Conservation (phyloP, 2,888 invertebrate species). For the Hirtodrosophila confusa region DNA sequence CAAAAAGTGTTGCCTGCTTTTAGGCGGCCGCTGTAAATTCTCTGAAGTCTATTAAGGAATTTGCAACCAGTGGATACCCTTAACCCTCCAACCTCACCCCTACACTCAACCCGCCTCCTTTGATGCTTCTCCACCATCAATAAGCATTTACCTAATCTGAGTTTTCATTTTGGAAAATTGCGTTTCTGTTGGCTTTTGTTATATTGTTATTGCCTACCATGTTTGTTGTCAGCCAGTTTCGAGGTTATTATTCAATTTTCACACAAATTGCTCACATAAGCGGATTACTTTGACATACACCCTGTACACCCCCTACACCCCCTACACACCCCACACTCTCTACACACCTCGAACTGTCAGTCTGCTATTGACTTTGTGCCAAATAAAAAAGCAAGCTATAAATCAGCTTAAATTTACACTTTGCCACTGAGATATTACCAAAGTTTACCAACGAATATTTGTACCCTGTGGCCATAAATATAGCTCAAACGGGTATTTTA, state of each 20-base stretch:
- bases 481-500: no score
- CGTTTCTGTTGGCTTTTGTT: constrained; percentile 34
- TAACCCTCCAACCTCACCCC: no score
- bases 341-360: neutral
- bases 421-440: constrained; percentile 18
- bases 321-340: neutral
- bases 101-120: no score
- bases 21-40: constrained; percentile 30
- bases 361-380: constrained; percentile 18
- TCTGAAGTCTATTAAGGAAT: constrained; percentile 5
- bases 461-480: no score
- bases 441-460: no score
- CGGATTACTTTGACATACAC: constrained; percentile 58
- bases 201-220: constrained; percentile 3
- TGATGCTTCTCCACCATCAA: constrained; percentile 24
- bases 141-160: constrained; percentile 50
- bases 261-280: constrained; percentile 65
- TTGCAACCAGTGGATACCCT: constrained; percentile 1
- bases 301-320: constrained; percentile 5
- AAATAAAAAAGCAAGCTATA: constrained; percentile 49
- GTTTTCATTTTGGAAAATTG: constrained; percentile 45
- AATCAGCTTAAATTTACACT: constrained; percentile 64
- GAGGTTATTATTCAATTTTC: constrained; percentile 72
- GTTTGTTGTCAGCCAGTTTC: constrained; percentile 25
- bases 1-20: constrained; percentile 54